A percentile compares a stretch with the other conserved stretches of the same genome.
phyloP scores from a whole-genome alignment of 2,113 vertebrate genomes.

The Canis aureus region DNA sequence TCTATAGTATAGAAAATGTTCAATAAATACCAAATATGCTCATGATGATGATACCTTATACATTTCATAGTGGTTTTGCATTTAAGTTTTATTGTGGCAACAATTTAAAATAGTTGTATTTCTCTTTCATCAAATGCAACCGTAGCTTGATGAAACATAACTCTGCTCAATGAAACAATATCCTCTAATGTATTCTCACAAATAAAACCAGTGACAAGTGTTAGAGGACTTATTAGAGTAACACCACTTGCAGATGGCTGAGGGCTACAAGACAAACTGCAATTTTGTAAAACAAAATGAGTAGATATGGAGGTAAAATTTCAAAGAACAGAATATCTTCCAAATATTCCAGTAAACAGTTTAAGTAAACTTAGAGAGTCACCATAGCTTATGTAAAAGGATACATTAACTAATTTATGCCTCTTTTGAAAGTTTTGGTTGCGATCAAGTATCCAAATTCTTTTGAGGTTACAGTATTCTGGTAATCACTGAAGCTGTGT shows the following conservation, averaged over 20 bases:
- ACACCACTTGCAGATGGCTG: neutral
- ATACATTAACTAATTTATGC: neutral
- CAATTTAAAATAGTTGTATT: neutral
- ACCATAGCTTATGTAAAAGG: neutral
- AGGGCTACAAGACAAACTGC: neutral
- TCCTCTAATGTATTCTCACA: neutral
- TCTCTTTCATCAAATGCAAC: neutral
- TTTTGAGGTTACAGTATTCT: neutral
- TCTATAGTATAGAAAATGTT: neutral
- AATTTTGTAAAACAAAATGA: neutral
- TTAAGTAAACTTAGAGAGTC: neutral
- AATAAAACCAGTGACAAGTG: neutral
- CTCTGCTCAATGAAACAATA: neutral
- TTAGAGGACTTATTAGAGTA: neutral
- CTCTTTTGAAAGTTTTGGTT: neutral
- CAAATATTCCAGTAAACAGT: neutral
- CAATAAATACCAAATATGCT: neutral
- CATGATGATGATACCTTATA: neutral
- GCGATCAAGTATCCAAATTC: neutral
- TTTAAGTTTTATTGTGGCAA: neutral
- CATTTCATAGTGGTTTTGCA: neutral
- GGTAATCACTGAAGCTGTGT: neutral
- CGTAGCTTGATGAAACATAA: neutral
- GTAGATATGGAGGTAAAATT: neutral
- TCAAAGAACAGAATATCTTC: neutral